phyloP scores from a whole-genome alignment of 2,888 invertebrate species.

The Mesorhabditis sp. region DNA sequence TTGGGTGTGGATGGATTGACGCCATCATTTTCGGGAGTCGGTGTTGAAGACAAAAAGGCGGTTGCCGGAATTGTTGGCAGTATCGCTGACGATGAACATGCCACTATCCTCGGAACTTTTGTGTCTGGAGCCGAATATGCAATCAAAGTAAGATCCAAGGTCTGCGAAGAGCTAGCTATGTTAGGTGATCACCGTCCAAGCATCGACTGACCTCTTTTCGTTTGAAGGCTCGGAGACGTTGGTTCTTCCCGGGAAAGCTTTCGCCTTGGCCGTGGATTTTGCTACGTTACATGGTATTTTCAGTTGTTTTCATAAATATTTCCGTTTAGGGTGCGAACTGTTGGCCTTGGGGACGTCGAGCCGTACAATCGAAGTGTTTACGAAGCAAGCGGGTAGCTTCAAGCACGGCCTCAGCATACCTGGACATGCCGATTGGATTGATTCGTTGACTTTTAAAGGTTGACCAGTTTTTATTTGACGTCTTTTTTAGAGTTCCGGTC shows the following conservation, averaged over 20 bases:
- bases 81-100: neutral
- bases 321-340: conserved; percentile 18
- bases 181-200: no score
- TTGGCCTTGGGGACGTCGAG: conserved; percentile 41
- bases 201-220: no score
- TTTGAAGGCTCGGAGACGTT: neutral
- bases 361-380: conserved; percentile 34
- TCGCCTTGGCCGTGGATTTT: conserved; percentile 19
- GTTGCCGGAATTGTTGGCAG: neutral
- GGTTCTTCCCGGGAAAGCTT: conserved; percentile 19
- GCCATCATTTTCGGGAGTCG: conserved; percentile 9
- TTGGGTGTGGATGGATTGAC: conserved; percentile 6
- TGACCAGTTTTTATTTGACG: neutral
- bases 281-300: neutral
- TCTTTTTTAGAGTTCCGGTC: neutral
- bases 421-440: conserved; percentile 45
- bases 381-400: conserved; percentile 1
- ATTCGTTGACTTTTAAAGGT: conserved; percentile 44
- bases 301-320: neutral
- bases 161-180: no score
- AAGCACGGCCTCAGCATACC: conserved; percentile 23
- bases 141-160: no score
- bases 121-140: no score
- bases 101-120: no score
- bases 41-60: conserved; percentile 7